Evolutionary conservation across 2,113 vertebrate species (phyloP).

Genomic region (Anguilla japonica): DNA sequence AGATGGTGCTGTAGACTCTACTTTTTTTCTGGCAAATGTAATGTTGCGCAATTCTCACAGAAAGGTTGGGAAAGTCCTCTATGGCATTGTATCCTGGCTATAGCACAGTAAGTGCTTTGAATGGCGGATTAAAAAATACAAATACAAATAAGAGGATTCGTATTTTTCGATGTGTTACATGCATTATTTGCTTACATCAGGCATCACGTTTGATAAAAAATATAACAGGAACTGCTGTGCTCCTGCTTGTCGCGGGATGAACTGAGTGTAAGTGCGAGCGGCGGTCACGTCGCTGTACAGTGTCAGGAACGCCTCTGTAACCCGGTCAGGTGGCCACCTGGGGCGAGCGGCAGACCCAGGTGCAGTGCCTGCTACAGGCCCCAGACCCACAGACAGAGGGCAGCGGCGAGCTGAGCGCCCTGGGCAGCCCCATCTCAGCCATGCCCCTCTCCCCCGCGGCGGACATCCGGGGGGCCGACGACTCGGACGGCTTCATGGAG

Average conservation of each 20-base stretch:
- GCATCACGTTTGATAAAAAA: too few relatives aligned
- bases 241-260: neutral
- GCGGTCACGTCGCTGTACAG: too few relatives aligned
- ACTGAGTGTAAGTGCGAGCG: too few relatives aligned
- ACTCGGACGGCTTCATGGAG: conserved; percentile 47
- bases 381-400: conserved; percentile 40
- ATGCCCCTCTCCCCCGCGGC: conserved; percentile 22
- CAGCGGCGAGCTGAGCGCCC: conserved; percentile 39
- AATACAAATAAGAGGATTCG: neutral
- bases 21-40: neutral
- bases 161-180: neutral
- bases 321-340: conserved; percentile 4
- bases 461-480: conserved; percentile 31
- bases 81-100: neutral
- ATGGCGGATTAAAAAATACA: too few relatives aligned
- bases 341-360: neutral
- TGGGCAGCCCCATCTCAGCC: conserved; percentile 59
- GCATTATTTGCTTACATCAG: too few relatives aligned
- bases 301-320: too few relatives aligned
- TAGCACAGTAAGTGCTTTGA: neutral
- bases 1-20: conserved; percentile 11
- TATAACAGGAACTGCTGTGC: too few relatives aligned
- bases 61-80: neutral
- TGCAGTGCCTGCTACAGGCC: neutral
- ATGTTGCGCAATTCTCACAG: neutral